A percentile compares a stretch with the other conserved stretches of the same genome.
phyloP scores from a whole-genome alignment of 2,113 vertebrate genomes.

The Sterna hirundo region DNA sequence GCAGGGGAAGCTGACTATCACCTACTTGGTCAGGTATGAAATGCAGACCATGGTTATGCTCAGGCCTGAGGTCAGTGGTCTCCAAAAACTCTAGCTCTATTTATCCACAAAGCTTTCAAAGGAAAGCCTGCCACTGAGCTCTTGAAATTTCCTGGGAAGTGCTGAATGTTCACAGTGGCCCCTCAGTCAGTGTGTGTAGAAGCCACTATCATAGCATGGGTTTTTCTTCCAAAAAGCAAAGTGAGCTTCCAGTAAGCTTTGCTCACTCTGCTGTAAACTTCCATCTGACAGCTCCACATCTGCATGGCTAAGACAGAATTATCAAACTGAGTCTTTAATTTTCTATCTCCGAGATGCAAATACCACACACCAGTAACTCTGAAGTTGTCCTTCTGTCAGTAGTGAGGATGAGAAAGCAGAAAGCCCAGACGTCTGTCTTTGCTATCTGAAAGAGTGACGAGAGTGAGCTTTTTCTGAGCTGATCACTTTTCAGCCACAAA shows the following conservation, averaged over 20 bases:
- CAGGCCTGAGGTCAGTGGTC: not conserved
- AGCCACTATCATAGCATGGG: not conserved
- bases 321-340: not conserved
- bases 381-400: not conserved
- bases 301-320: not conserved
- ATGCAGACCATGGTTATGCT: too few species aligned
- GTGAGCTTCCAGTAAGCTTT: not conserved
- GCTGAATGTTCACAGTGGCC: too few species aligned
- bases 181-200: not conserved
- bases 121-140: not conserved
- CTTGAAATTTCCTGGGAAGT: not conserved
- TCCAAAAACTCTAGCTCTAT: not conserved
- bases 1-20: not conserved
- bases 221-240: not conserved
- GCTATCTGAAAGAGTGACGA: not conserved
- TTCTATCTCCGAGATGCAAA: not conserved
- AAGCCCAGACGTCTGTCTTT: not conserved
- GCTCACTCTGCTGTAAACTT: not conserved
- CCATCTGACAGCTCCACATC: not conserved
- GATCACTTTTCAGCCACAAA: not conserved
- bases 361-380: not conserved
- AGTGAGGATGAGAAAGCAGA: not conserved
- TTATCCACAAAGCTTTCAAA: not conserved
- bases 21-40: not conserved
- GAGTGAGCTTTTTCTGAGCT: not conserved